Conservation (phyloP, 2,113 vertebrate genomes). For the Apteryx owenii region DNA sequence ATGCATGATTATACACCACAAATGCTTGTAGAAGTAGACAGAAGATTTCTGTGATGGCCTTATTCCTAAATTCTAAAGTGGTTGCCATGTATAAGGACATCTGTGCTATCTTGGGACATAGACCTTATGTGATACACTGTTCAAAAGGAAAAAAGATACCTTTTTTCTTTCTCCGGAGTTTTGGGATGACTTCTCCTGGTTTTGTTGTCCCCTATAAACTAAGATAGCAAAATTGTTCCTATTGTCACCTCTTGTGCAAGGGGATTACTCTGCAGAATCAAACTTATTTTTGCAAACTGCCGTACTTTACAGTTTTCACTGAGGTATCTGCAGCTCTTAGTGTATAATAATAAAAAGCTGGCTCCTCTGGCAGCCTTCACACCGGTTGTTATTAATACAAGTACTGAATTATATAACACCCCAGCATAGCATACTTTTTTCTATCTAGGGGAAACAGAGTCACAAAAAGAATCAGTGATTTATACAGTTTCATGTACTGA, state of each 20-base stretch:
- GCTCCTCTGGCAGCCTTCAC: neutral
- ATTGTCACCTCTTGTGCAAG: neutral
- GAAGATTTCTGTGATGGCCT: neutral
- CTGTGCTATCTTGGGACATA: neutral
- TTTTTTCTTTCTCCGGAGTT: neutral
- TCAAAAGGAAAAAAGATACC: neutral
- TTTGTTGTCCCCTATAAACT: neutral
- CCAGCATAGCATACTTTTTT: neutral
- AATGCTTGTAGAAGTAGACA: neutral
- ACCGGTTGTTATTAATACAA: neutral
- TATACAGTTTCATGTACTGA: slow-evolving; percentile 14
- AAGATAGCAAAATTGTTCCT: neutral
- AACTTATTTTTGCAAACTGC: neutral
- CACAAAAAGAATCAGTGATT: neutral
- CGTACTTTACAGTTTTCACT: neutral
- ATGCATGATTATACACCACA: neutral
- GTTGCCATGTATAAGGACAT: neutral
- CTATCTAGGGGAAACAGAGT: neutral
- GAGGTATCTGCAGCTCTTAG: neutral
- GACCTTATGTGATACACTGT: neutral
- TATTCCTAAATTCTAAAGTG: neutral
- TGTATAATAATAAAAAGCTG: slow-evolving; percentile 10
- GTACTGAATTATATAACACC: neutral
- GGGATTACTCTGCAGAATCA: neutral
- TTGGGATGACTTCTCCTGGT: neutral